Conservation (phyloP, 2,113 vertebrate species). For the Scomber colias region DNA sequence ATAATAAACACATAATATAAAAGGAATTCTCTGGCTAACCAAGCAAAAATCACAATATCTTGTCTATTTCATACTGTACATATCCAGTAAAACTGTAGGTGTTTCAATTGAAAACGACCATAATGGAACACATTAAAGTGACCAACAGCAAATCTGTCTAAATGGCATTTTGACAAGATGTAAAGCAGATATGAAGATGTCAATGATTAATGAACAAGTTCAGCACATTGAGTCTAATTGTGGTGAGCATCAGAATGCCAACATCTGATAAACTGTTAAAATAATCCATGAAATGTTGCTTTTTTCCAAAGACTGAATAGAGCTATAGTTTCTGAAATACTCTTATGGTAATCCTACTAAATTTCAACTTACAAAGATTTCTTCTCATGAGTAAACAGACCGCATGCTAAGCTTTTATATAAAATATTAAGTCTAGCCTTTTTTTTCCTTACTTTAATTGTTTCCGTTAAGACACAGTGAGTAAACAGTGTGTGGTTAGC, state of each 20-base stretch:
- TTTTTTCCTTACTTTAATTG: conserved; percentile 1
- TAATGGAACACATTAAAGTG: neutral
- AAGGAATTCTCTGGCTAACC: neutral
- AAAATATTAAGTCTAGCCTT: conserved; percentile 5
- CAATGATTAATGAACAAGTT: neutral
- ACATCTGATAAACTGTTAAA: neutral
- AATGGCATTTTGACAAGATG: conserved; percentile 7
- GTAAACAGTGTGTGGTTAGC: conserved; percentile 59
- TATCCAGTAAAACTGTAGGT: neutral
- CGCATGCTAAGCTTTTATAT: neutral
- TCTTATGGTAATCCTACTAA: no score
- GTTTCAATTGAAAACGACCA: neutral
- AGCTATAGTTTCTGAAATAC: no score
- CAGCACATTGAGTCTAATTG: neutral
- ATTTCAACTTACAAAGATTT: neutral
- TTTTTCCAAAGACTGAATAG: neutral
- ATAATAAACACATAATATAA: neutral
- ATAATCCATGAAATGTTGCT: neutral
- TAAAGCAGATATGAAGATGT: neutral
- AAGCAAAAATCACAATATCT: neutral
- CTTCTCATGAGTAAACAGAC: neutral
- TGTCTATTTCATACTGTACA: neutral
- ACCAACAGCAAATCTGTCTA: neutral
- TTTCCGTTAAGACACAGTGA: conserved; percentile 52
- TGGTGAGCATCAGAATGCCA: neutral